Evolutionary conservation across 2,113 vertebrate species (phyloP), one percentile per base, ranked within the genome.

Genomic region (Monopterus albus): DNA sequence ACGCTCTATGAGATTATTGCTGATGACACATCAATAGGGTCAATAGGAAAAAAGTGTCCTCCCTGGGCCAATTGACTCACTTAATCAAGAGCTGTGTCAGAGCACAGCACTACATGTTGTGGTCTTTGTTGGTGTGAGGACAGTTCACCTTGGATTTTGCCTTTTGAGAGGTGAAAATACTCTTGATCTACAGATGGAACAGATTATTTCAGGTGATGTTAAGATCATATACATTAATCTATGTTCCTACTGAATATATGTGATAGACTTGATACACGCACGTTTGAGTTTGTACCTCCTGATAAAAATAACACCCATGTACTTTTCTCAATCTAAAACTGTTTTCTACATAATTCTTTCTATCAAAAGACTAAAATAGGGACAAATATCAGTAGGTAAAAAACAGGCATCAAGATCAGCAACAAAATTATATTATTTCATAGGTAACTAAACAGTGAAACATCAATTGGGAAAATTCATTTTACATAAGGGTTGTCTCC

Each of bases 21-120:
- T 79, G 83, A 89, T 91, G 92, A 91, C 91, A 91, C 79, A 87
- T 88, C 73, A 77, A 63, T 70, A 33, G 82, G 87, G 90, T 92
- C 88, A 91, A 84, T 59, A 58, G 66, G 75, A 88, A 87, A 72
- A 83, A 78, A 81, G 77, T 77, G 83, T 86, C 76, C 75, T 91
- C 90, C 78, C 80, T 15, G 78, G 90, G 87, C 77, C 85, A 72
- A 79, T 87, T 82, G 71, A 86, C 82, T 80, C 60, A 71, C 64
- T 84, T 90, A 89, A 92, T 92, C 84, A 90, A 82, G 68, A 60
- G 52, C 59, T 7, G 61, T 76, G 77, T 72, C 35, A 6, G 42
- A 66, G 52, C 13, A 17, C 26, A 61, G 15, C 50, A 1, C 66
- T 29, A 40, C 60, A 52, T 23, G n/a, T 31, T 51, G 57, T 42